Conservation (phyloP, 2,888 invertebrate species). For the Melolontha melolontha region DNA sequence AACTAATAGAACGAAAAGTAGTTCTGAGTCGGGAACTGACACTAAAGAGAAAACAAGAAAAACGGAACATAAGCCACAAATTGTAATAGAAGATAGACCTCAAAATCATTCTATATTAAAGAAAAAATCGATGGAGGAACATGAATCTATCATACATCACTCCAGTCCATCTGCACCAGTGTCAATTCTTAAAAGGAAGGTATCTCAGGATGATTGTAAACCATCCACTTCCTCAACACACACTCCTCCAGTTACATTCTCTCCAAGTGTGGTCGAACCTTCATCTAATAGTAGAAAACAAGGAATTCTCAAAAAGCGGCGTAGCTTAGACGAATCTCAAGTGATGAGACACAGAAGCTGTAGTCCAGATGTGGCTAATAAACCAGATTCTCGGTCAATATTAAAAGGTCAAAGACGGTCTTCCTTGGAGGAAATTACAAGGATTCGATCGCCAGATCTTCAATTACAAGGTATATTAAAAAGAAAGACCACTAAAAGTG, state of each 20-base stretch:
- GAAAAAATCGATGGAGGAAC: slow-evolving; percentile 72
- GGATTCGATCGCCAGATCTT: slow-evolving; percentile 74
- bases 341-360: slow-evolving; percentile 77
- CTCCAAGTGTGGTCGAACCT: slow-evolving; percentile 79
- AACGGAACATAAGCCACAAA: slow-evolving; percentile 9
- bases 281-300: slow-evolving; percentile 74
- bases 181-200: slow-evolving; percentile 72
- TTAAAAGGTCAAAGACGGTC: slow-evolving; percentile 77
- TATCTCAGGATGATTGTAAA: slow-evolving; percentile 64
- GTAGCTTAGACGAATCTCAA: slow-evolving; percentile 84
- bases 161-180: slow-evolving; percentile 62
- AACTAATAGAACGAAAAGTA: slow-evolving; percentile 26
- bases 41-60: slow-evolving; percentile 29
- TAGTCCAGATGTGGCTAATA: slow-evolving; percentile 76
- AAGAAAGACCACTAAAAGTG: slow-evolving; percentile 75
- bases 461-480: slow-evolving; percentile 77
- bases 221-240: slow-evolving; percentile 60
- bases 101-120: slow-evolving; percentile 72
- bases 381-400: slow-evolving; percentile 74
- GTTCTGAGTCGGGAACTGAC: slow-evolving; percentile 30
- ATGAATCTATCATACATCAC: slow-evolving; percentile 44
- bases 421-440: slow-evolving; percentile 76
- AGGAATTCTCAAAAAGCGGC: slow-evolving; percentile 86
- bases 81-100: slow-evolving; percentile 32
- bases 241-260: slow-evolving; percentile 83